Evolutionary conservation across 2,888 invertebrate genomes (phyloP), one percentile per base, ranked within the genome.

Genomic region (Gerris lacustris): DNA sequence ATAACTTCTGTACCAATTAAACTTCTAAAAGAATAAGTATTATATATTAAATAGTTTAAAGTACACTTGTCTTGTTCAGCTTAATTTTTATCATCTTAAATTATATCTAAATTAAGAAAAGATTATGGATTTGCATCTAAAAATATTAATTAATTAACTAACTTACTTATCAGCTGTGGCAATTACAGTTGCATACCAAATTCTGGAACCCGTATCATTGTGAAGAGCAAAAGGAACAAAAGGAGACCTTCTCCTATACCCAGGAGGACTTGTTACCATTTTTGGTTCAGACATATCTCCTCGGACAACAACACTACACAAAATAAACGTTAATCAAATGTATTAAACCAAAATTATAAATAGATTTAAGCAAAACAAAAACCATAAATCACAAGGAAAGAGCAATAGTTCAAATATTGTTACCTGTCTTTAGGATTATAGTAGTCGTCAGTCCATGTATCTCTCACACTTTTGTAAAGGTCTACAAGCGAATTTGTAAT

Each of bases 171-270:
- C 87, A 0, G 88, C 84, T 18, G 88, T 86, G 0, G 89, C 86
- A 67, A 91, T 87, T 68, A 91, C 85, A 0, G 94, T 94, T 73
- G 91, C 90, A 81, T 95, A 97, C 83, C 88, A 88, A 31, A 98
- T 83, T 17, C 86, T 84, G 70, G 90, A 89, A 0, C 97, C 97
- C 0, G 96, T 94, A 74, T 93, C 89, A 82, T 99, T 99, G 78
- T 89, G 88, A 73, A 99, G 82, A 9, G 94, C 91, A 82, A 94
- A 98, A 0, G 98, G 97, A 73, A 98, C 89, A 82, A 98, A 98
- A 6, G 97, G 96, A 44, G 90, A 88, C 69, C 96, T 84, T 17
- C 91, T 84, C 69, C 90, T 84, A 78, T 88, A 88, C 0, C 85
- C 85, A 67, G 85, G 84, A 72, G 85, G 85, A 76, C 83, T 86